These are phyloP conservation scores for human (Homo sapiens) DNA, from an alignment of 2,113 vertebrate species.

Conservation along the genomic window DNA sequence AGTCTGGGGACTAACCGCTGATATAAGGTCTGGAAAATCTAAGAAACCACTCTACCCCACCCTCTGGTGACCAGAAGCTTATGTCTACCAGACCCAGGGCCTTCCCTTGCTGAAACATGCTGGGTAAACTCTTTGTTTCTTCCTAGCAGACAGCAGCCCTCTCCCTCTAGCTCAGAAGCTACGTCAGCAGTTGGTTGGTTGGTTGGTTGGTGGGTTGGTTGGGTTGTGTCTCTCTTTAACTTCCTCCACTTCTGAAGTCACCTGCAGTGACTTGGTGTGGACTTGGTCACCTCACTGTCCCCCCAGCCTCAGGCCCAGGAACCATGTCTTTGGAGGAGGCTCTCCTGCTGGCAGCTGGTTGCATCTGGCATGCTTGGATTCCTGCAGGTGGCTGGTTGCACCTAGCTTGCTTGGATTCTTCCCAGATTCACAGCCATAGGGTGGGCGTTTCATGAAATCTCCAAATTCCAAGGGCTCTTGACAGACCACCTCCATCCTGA, in stretches of 20 bases:
- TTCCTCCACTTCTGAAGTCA: not conserved
- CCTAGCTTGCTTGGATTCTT: not conserved
- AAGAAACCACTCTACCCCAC: no score
- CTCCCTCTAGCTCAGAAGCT: no score
- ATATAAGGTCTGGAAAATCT: not conserved
- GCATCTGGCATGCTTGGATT: no score
- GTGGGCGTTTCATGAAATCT: not conserved
- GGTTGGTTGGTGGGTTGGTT: no score
- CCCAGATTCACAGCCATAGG: not conserved
- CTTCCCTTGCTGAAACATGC: not conserved
- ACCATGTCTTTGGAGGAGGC: no score
- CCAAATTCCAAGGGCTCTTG: not conserved
- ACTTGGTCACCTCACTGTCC: not conserved
- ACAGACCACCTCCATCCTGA: rapidly evolving
- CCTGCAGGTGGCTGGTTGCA: not conserved
- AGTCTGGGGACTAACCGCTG: not conserved
- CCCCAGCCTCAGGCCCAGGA: not conserved
- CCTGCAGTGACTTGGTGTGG: no score
- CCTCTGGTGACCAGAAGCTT: not conserved
- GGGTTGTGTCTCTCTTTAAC: not conserved
- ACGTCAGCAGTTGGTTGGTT: rapidly evolving
- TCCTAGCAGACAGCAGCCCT: not conserved
- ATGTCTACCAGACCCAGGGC: not conserved
- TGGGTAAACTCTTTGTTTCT: not conserved
- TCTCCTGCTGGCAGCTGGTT: not conserved